Evolutionary conservation across 2,113 vertebrate species (phyloP).

Genomic region (Pelobates fuscus): DNA sequence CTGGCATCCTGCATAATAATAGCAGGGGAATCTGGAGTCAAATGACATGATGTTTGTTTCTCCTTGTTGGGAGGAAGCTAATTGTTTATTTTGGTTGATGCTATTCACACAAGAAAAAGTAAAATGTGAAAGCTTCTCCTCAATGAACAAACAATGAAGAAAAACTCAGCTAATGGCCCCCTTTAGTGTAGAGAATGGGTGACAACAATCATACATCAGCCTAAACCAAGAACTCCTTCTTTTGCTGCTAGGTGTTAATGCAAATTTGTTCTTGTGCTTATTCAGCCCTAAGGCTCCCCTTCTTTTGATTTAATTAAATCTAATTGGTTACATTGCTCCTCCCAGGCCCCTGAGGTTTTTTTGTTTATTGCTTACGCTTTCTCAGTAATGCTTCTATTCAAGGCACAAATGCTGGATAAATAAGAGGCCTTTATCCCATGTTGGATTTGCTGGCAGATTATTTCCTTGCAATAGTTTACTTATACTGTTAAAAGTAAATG

Average conservation of each 20-base stretch:
- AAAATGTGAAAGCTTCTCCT: conserved; percentile 71
- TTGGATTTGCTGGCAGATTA: conserved; percentile 74
- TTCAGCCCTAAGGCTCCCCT: conserved; percentile 79
- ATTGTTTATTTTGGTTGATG: conserved; percentile 75
- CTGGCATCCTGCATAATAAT: conserved; percentile 50
- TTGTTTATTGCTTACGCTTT: conserved; percentile 82
- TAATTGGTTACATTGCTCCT: conserved; percentile 90
- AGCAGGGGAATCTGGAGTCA: conserved; percentile 58
- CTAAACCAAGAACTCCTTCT: conserved; percentile 72
- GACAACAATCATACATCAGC: conserved; percentile 73
- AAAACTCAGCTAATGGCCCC: conserved; percentile 84
- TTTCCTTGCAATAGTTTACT: conserved; percentile 74
- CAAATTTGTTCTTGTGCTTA: conserved; percentile 80
- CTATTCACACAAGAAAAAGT: conserved; percentile 67
- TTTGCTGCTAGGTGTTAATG: conserved; percentile 84
- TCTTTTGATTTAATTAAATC: conserved; percentile 95
- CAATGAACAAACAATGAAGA: conserved; percentile 76
- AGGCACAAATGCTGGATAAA: conserved; percentile 74
- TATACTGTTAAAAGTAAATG: conserved; percentile 78
- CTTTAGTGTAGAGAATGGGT: conserved; percentile 77
- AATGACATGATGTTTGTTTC: conserved; percentile 68
- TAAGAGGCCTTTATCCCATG: conserved; percentile 68
- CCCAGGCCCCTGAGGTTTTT: conserved; percentile 79
- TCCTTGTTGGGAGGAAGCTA: conserved; percentile 62
- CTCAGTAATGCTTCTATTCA: conserved; percentile 79